These are phyloP conservation scores for Cetoscarus ocellatus DNA, from an alignment of 2,797 vertebrate species.

Conservation along the genomic window DNA sequence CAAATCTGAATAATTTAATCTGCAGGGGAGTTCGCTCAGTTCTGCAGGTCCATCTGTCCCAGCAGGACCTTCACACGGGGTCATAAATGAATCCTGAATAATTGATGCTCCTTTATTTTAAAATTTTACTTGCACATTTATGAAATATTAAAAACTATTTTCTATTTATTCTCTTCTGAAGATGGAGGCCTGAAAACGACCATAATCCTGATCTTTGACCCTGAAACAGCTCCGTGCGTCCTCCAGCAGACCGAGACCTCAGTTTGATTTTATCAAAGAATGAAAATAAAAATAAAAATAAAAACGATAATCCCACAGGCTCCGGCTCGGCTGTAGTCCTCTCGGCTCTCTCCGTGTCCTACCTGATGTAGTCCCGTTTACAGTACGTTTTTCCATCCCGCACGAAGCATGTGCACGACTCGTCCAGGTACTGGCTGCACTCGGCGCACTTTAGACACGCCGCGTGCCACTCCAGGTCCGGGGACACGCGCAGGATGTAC, in stretches of 20 bases:
- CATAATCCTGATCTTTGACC: too few species aligned
- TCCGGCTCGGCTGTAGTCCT: constrained; percentile 31
- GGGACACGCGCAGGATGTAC: constrained; percentile 95
- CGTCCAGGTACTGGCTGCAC: constrained; percentile 97
- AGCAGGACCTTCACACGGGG: too few species aligned
- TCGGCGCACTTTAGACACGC: constrained; percentile 96
- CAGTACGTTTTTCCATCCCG: constrained; percentile 97
- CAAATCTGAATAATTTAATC: too few species aligned
- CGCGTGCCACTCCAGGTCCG: constrained; percentile 97
- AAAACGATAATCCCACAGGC: constrained; percentile 2
- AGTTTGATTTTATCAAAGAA: neutral
- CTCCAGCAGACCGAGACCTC: neutral
- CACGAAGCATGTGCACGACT: constrained; percentile 97
- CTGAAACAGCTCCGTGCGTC: neutral
- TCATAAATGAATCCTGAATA: too few species aligned
- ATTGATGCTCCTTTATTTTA: too few species aligned
- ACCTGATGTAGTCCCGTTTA: constrained; percentile 98
- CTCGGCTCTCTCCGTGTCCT: constrained; percentile 56
- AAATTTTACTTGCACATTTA: too few species aligned
- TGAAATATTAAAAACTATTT: too few species aligned
- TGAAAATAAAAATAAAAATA: neutral
- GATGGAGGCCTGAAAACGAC: too few species aligned
- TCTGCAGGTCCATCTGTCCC: too few species aligned
- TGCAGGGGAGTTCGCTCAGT: too few species aligned
- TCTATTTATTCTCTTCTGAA: too few species aligned